Evolutionary conservation across 2,113 vertebrate species (phyloP).

Genomic region (Chaetops frenatus): DNA sequence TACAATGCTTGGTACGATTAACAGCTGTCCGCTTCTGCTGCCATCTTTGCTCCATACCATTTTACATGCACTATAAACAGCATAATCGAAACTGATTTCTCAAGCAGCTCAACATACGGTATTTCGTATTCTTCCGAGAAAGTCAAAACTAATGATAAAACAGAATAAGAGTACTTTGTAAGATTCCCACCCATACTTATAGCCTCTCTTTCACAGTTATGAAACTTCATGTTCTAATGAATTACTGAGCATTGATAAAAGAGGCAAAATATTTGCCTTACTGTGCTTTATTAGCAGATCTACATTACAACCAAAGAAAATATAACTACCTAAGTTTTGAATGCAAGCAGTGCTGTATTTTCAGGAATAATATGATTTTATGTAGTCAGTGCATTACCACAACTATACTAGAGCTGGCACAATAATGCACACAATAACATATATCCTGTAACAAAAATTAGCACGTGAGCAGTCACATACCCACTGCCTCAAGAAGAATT

Average conservation of each 20-base stretch:
- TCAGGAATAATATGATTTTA: not conserved
- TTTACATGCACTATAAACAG: slow-evolving; percentile 53
- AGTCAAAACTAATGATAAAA: slow-evolving; percentile 55
- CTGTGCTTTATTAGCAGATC: not conserved
- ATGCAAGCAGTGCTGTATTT: not conserved
- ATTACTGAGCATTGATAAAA: not conserved
- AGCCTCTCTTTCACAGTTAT: not conserved
- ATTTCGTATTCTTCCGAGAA: slow-evolving; percentile 31
- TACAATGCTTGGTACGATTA: slow-evolving; percentile 32
- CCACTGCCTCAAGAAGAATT: not conserved
- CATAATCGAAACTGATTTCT: slow-evolving; percentile 36
- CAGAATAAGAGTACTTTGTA: slow-evolving; percentile 38
- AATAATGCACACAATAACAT: not conserved
- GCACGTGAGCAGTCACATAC: not conserved
- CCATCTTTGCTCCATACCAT: slow-evolving; percentile 48
- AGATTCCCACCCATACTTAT: not conserved
- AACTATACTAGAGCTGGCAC: not conserved
- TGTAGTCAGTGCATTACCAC: not conserved
- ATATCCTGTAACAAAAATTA: not conserved
- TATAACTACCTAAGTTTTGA: not conserved
- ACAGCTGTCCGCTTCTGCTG: slow-evolving; percentile 35
- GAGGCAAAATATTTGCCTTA: not conserved
- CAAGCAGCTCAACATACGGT: slow-evolving; percentile 20
- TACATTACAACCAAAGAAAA: not conserved
- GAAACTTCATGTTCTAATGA: not conserved